Conservation (phyloP, 2,797 vertebrate genomes). For the Propithecus perrieri region DNA sequence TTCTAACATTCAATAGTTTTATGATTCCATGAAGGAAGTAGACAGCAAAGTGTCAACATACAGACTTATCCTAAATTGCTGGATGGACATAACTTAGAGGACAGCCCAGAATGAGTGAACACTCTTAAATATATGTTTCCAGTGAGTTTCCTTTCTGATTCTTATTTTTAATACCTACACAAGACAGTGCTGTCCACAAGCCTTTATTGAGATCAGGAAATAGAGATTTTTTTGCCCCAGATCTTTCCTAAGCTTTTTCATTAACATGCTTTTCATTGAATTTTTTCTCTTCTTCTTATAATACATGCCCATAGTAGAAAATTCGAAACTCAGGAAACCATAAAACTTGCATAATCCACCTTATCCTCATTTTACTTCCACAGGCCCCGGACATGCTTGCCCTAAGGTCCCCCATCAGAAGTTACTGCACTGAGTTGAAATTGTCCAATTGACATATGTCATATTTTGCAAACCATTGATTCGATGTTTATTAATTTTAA, state of each 20-base stretch:
- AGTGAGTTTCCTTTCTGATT: neutral
- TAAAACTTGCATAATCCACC: neutral
- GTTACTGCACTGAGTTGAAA: neutral
- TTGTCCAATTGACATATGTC: neutral
- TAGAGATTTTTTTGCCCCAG: neutral
- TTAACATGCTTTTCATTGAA: neutral
- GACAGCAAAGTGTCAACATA: neutral
- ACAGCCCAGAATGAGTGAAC: neutral
- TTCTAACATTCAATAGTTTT: neutral
- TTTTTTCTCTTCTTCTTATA: neutral
- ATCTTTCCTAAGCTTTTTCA: conserved; percentile 1
- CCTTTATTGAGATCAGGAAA: neutral
- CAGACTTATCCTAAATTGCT: neutral
- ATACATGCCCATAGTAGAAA: neutral
- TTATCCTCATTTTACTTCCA: neutral
- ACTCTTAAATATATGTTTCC: neutral
- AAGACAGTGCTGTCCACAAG: neutral
- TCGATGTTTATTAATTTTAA: neutral
- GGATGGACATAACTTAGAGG: neutral
- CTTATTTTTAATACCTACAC: neutral
- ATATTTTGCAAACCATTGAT: neutral
- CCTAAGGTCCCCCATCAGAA: neutral
- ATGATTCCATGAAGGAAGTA: neutral
- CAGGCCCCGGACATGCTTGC: neutral
- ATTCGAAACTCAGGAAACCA: neutral